Evolutionary conservation across 2,888 invertebrate species (phyloP).

Genomic region (Perdita meconis): DNA sequence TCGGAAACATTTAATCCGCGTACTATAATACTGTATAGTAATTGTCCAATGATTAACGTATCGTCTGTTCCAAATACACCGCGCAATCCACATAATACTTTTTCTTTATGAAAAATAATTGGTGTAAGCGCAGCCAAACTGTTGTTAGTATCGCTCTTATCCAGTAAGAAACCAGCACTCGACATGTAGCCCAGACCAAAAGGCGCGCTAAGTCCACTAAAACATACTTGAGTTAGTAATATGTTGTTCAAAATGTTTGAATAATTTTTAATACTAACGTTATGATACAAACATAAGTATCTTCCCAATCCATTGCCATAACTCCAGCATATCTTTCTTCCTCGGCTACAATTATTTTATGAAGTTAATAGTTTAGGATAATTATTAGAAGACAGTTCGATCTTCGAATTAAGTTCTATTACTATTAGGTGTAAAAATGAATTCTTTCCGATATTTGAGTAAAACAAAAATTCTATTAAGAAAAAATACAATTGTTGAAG

Average conservation of each 20-base stretch:
- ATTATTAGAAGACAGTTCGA: no score
- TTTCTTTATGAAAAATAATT: slow-evolving; percentile 75
- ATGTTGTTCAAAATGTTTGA: not conserved
- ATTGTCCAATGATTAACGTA: slow-evolving; percentile 84
- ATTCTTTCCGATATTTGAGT: no score
- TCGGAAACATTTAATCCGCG: slow-evolving; percentile 84
- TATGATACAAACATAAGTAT: slow-evolving; percentile 89
- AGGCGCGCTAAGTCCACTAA: slow-evolving; percentile 86
- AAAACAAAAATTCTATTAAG: no score
- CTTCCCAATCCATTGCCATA: slow-evolving; percentile 88
- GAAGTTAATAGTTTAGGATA: slow-evolving; percentile 3
- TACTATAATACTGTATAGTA: slow-evolving; percentile 84
- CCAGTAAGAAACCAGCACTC: slow-evolving; percentile 85
- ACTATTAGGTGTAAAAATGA: no score
- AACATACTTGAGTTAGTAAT: slow-evolving; percentile 33
- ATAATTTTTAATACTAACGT: slow-evolving; percentile 85
- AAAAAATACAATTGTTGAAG: no score
- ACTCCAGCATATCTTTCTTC: slow-evolving; percentile 86
- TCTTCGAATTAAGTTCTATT: no score
- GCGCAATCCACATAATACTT: slow-evolving; percentile 85
- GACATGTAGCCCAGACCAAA: slow-evolving; percentile 86
- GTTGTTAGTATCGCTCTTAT: slow-evolving; percentile 78
- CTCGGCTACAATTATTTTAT: slow-evolving; percentile 76
- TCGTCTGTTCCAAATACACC: slow-evolving; percentile 86
- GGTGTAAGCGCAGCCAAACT: slow-evolving; percentile 75